phyloP scores from a whole-genome alignment of 30 jellyfish, hydroid and myxozoan species.

The Pelagia noctiluca region DNA sequence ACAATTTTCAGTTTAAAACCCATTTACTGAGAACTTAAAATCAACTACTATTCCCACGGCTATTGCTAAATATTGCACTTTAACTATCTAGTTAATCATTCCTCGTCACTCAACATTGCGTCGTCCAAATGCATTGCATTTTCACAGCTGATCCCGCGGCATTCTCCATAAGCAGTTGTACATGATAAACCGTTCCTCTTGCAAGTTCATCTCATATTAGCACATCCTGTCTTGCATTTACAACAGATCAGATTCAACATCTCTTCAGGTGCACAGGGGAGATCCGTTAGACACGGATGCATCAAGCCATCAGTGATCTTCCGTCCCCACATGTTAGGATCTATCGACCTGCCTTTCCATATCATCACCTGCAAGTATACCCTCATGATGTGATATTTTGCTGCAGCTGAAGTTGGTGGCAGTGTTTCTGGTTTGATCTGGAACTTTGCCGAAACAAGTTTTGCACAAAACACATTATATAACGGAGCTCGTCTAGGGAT shows the following conservation, averaged over 20 bases:
- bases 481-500: conserved; percentile 12
- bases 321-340: conserved; percentile 11
- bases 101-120: conserved; percentile 5
- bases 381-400: conserved; percentile 41
- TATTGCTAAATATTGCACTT: neutral
- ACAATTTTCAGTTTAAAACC: neutral
- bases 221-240: conserved; percentile 1
- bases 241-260: neutral
- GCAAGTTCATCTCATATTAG: conserved; percentile 1
- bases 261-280: conserved; percentile 3
- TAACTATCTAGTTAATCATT: neutral
- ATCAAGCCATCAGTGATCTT: conserved; percentile 5
- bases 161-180: neutral
- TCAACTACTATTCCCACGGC: neutral
- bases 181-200: neutral
- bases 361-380: conserved; percentile 37
- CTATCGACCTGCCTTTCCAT: conserved; percentile 44
- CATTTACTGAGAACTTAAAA: neutral
- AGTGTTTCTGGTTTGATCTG: conserved; percentile 49
- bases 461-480: neutral
- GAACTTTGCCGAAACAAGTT: conserved; percentile 3
- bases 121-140: conserved; percentile 2
- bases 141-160: neutral
- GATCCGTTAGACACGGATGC: conserved; percentile 5
- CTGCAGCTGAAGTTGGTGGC: conserved; percentile 60